Percentiles rank a stretch among this genome's conserved stretches.
phyloP scores from a whole-genome alignment of 2,888 invertebrate genomes.

The Spodoptera exigua region DNA sequence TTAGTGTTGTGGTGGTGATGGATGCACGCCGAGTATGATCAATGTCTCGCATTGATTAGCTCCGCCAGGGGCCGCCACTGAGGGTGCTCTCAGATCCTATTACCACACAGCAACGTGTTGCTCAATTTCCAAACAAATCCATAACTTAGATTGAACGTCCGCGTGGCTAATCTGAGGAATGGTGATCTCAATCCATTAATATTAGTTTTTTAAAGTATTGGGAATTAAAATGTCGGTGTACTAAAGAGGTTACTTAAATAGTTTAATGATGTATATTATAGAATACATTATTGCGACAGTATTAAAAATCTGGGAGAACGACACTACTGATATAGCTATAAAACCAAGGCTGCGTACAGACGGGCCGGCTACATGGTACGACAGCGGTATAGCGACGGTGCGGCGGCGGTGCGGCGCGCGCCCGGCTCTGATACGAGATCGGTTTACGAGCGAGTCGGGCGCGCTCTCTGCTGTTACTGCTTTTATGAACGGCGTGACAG shows the following conservation, averaged over 20 bases:
- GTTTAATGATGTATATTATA: slow-evolving; percentile 29
- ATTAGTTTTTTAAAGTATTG: neutral
- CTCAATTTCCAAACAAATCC: slow-evolving; percentile 5
- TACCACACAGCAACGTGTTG: slow-evolving; percentile 3
- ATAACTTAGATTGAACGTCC: neutral
- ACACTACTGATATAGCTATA: slow-evolving; percentile 51
- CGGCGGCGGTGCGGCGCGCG: neutral
- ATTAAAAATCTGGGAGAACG: slow-evolving; percentile 47
- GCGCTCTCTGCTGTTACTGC: slow-evolving; percentile 26
- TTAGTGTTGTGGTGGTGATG: too few species aligned
- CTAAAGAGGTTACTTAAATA: neutral
- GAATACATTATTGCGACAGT: slow-evolving; percentile 44
- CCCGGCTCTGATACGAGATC: slow-evolving; percentile 40
- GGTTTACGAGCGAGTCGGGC: slow-evolving; percentile 49
- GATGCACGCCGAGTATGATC: slow-evolving; percentile 8
- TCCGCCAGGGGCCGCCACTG: neutral
- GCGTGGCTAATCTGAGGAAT: neutral
- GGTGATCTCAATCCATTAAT: neutral
- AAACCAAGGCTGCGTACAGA: slow-evolving; percentile 48
- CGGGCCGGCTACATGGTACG: too few species aligned
- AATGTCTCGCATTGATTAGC: slow-evolving; percentile 7
- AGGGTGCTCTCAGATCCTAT: slow-evolving; percentile 5
- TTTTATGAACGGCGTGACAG: slow-evolving; percentile 52
- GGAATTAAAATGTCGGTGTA: too few species aligned
- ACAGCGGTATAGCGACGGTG: too few species aligned